These are phyloP conservation scores for Pygmarrhopalites habei DNA, from an alignment of 1,140 invertebrate genomes.

Conservation along the genomic window DNA sequence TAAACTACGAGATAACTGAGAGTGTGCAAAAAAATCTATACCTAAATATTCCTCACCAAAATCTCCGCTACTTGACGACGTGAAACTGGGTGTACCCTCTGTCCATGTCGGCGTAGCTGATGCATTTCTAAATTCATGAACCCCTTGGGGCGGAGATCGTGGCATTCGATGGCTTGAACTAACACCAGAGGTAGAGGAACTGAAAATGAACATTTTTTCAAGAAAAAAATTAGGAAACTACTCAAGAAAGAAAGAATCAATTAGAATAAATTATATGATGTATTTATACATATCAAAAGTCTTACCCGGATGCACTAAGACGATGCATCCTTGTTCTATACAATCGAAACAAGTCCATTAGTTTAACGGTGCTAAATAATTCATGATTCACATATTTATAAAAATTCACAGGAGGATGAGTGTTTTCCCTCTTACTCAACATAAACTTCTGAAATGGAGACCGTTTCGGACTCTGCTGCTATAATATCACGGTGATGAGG, in stretches of 20 bases:
- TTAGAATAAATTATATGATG: no score
- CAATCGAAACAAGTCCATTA: no score
- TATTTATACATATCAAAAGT: no score
- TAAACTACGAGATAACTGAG: neutral
- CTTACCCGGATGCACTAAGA: no score
- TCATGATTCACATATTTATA: no score
- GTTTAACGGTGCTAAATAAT: no score
- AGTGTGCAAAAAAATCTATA: neutral
- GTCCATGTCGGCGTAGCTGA: constrained; percentile 91
- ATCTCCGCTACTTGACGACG: constrained; percentile 87
- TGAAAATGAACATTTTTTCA: no score
- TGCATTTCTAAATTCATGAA: constrained; percentile 56
- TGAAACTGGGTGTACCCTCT: constrained; percentile 93
- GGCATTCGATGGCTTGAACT: constrained; percentile 50
- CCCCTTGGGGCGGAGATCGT: constrained; percentile 79
- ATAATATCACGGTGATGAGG: no score
- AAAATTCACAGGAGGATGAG: no score
- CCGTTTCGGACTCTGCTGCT: constrained; percentile 21
- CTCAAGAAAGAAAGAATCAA: no score
- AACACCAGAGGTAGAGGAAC: constrained; percentile 45
- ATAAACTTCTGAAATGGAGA: constrained; percentile 51
- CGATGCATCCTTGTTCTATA: constrained; percentile 54
- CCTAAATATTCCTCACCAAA: constrained; percentile 52
- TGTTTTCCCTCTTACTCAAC: no score
- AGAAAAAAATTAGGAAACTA: no score